phyloP scores from a whole-genome alignment of 2,113 vertebrate species.

The Myxocyprinus asiaticus region DNA sequence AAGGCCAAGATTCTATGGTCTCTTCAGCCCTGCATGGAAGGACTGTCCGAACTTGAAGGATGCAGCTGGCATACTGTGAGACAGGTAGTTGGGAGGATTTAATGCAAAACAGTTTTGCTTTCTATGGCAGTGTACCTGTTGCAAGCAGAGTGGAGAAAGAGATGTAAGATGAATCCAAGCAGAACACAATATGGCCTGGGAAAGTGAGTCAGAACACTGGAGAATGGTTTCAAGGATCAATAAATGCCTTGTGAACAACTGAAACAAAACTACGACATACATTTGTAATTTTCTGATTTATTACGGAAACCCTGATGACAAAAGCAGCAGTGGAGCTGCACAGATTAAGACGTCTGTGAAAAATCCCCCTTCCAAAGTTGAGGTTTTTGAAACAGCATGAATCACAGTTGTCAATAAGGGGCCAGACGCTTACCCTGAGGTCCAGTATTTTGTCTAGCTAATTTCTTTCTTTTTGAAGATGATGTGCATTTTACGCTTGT shows the following conservation, averaged over 20 bases:
- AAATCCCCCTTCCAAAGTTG: neutral
- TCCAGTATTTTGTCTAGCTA: neutral
- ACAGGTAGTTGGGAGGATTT: constrained; percentile 67
- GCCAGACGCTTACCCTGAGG: neutral
- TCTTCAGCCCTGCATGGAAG: constrained; percentile 23
- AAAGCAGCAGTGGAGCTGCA: constrained; percentile 32
- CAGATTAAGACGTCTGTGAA: constrained; percentile 10
- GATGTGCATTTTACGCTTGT: constrained; percentile 30
- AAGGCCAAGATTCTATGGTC: constrained; percentile 37
- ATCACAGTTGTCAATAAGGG: neutral
- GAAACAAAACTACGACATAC: constrained; percentile 44
- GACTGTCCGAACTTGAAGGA: constrained; percentile 39
- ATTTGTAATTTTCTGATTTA: constrained; percentile 41
- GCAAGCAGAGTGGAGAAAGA: constrained; percentile 41
- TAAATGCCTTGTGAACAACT: constrained; percentile 42
- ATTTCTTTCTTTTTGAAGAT: constrained; percentile 47
- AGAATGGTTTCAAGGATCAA: constrained; percentile 46
- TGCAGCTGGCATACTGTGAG: constrained; percentile 57
- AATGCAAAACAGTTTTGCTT: constrained; percentile 40
- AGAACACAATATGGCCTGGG: constrained; percentile 48
- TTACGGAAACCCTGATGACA: constrained; percentile 34
- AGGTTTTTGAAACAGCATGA: constrained; percentile 26
- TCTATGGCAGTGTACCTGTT: constrained; percentile 48
- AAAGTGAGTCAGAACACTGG: constrained; percentile 58
- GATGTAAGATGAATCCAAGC: constrained; percentile 60